phyloP scores from a whole-genome alignment of 2,797 vertebrate species.

The Botia kubotai region DNA sequence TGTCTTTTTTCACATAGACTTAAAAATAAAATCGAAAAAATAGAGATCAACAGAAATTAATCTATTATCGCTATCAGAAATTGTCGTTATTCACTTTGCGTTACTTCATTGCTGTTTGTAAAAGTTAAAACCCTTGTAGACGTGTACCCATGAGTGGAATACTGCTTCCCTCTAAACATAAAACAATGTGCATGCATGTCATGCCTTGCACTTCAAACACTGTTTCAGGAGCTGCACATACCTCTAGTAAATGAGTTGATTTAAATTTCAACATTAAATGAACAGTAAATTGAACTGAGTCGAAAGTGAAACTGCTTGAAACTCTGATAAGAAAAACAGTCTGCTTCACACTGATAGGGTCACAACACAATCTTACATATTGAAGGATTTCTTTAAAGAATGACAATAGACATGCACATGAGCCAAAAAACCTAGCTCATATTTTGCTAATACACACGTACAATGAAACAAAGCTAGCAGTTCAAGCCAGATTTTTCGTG shows the following conservation, averaged over 20 bases:
- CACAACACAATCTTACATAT: conserved; percentile 19
- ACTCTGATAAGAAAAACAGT: conserved; percentile 2
- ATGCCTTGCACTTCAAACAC: conserved; percentile 1
- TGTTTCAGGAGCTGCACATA: neutral
- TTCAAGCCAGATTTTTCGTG: conserved; percentile 52
- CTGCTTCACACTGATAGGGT: conserved; percentile 8
- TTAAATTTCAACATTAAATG: conserved; percentile 14
- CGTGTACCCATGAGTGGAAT: neutral
- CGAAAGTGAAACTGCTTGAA: conserved; percentile 22
- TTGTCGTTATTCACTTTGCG: neutral
- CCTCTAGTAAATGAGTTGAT: neutral
- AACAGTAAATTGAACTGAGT: neutral
- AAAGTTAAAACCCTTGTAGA: neutral
- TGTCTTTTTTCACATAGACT: neutral
- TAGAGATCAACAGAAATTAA: too few species aligned
- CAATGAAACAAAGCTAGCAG: conserved; percentile 43
- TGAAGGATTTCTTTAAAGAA: conserved; percentile 18
- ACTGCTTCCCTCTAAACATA: neutral
- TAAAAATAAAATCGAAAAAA: too few species aligned
- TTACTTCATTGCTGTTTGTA: neutral
- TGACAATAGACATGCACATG: conserved; percentile 33
- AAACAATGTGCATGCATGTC: neutral
- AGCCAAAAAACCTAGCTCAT: conserved; percentile 33
- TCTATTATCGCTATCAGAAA: too few species aligned
- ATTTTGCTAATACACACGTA: conserved; percentile 33